Evolutionary conservation across 2,113 vertebrate genomes (phyloP), one percentile per base, ranked within the genome.

Genomic region (Columba livia): DNA sequence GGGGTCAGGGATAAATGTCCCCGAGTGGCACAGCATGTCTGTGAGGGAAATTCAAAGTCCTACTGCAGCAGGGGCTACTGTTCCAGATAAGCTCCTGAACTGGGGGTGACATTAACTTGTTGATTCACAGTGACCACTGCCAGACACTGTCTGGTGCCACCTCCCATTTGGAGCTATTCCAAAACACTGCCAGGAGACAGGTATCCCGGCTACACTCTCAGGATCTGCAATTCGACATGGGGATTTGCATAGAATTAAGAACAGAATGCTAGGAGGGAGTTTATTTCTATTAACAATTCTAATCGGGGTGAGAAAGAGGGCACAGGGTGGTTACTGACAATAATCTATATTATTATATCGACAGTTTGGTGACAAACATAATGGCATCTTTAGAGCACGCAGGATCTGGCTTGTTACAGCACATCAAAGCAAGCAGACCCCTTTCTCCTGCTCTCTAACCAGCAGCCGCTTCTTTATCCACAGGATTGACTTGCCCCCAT

Each of bases 401-500:
- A 38, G 67, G 36, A 51, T 40, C 11, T 0, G 3, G 16, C 32
- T 61, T 40, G 29, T 79, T 44, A 24, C 0, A 1, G 15, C 34
- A 40, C 21, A n/a, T 34, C 73, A 61, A 74, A 81, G 51, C 64
- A 64, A 56, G 57, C 23, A 51, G 32, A 12, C 5, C 8, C 8
- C 21, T 67, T 64, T 25, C 48, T 77, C 36, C 58, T 64, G 44
- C 48, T 53, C 32, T 74, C 54, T 73, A 6, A 86, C 42, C 85
- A 85, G 26, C 83, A 85, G 48, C 18, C 34, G 6, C 74, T 97
- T 95, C 98, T 89, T 91, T 69, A 85, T 64, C 79, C 94, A 97
- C 98, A 99, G 99, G 97, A 98, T 96, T 28, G 98, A 99, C 95
- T 97, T 98, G 86, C 98, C 98, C 51, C 97, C 98, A 6, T 98